A percentile compares a stretch with the other conserved stretches of the same genome.
Evolutionary conservation across 2,888 invertebrate genomes (phyloP).

Genomic region (Parnassius apollo): DNA sequence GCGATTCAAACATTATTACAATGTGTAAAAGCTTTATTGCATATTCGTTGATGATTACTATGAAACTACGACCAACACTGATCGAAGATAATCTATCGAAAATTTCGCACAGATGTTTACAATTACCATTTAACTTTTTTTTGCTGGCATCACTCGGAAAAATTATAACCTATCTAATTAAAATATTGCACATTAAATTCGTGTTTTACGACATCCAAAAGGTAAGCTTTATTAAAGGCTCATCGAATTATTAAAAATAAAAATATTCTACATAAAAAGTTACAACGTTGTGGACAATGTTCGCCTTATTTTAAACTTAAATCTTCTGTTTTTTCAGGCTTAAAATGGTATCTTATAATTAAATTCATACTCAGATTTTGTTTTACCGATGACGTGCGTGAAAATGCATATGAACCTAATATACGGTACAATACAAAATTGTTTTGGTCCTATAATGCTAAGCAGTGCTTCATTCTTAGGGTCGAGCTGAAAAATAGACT

Average conservation of each 20-base stretch:
- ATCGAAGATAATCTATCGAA: constrained; percentile 18
- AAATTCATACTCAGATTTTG: background rate
- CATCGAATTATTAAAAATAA: no score
- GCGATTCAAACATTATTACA: constrained; percentile 14
- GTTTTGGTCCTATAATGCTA: constrained; percentile 22
- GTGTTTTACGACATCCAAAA: constrained; percentile 22
- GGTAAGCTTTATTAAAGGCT: constrained; percentile 12
- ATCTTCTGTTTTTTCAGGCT: no score
- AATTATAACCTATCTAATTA: constrained; percentile 20
- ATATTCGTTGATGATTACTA: constrained; percentile 20
- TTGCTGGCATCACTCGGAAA: constrained; percentile 7
- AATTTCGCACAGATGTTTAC: constrained; percentile 1
- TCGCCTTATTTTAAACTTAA: no score
- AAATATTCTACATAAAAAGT: no score
- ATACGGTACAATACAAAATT: constrained; percentile 24
- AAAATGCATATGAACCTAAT: constrained; percentile 15
- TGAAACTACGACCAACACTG: constrained; percentile 27
- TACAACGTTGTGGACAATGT: no score
- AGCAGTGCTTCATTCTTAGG: constrained; percentile 8
- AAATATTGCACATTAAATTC: constrained; percentile 27
- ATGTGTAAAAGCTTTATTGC: constrained; percentile 27
- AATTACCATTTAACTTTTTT: constrained; percentile 5
- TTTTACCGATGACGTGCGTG: constrained; percentile 5
- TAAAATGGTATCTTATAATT: no score
- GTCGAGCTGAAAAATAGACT: background rate